phyloP scores from a whole-genome alignment of 1,140 invertebrate genomes.

The Nixonia krombeini region DNA sequence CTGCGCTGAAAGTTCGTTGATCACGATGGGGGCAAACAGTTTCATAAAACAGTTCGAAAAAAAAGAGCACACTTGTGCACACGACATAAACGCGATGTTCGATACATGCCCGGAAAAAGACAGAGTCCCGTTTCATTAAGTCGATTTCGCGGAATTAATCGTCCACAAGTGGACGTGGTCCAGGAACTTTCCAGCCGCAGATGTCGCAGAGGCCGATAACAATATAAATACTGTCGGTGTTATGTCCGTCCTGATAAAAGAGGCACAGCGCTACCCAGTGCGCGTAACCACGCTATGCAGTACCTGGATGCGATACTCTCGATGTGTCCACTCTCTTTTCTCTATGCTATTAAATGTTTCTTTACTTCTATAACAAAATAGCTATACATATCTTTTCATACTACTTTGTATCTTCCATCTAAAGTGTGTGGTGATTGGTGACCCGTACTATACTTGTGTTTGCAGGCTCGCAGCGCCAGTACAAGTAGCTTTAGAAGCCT shows the following conservation, averaged over 20 bases:
- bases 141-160: no score
- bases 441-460: conserved; percentile 73
- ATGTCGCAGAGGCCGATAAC: background rate
- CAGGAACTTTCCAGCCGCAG: background rate
- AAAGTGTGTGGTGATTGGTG: conserved; percentile 67
- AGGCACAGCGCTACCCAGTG: background rate
- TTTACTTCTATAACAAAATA: conserved; percentile 22
- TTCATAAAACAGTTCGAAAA: no score
- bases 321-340: background rate
- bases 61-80: no score
- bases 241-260: background rate
- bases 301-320: conserved; percentile 10
- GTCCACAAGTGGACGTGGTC: background rate
- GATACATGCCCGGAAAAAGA: no score
- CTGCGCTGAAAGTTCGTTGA: no score
- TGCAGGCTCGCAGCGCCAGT: conserved; percentile 86
- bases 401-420: conserved; percentile 58
- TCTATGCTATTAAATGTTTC: conserved; percentile 12
- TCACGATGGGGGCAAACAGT: no score
- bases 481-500: conserved; percentile 90
- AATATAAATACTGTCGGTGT: background rate
- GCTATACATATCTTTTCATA: conserved; percentile 41
- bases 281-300: conserved; percentile 11
- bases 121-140: no score
- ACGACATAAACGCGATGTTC: no score